A percentile compares a stretch with the other conserved stretches of the same genome.
These are phyloP conservation scores for Erpetoichthys calabaricus DNA, from an alignment of 2,797 vertebrate genomes.

Conservation along the genomic window DNA sequence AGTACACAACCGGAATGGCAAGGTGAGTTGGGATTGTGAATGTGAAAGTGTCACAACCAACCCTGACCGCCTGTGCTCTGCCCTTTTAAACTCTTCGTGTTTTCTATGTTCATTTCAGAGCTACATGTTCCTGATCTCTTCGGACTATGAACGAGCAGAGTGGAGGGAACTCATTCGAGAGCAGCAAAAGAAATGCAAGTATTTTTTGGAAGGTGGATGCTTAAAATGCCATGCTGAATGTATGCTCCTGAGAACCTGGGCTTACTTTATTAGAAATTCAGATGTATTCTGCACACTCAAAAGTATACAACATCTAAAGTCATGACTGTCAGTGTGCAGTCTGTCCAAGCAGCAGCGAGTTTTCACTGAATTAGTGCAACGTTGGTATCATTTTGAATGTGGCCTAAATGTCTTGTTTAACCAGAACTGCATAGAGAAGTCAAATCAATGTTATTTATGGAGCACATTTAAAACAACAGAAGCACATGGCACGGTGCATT, in stretches of 20 bases:
- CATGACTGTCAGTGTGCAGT: no score
- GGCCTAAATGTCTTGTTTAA: no score
- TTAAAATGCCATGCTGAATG: background rate
- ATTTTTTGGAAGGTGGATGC: constrained; percentile 1
- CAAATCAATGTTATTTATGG: no score
- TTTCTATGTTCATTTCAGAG: constrained; percentile 41
- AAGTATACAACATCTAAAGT: no score
- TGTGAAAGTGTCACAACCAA: background rate
- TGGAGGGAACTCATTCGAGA: constrained; percentile 85
- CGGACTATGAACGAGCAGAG: constrained; percentile 82
- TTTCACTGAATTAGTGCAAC: no score
- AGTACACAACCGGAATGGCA: constrained; percentile 77
- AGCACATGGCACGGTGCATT: no score
- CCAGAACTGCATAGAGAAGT: no score
- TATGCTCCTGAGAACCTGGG: background rate
- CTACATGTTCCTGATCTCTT: constrained; percentile 82
- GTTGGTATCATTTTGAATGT: no score
- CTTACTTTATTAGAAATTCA: no score
- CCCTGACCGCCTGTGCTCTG: background rate
- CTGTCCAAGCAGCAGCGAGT: no score
- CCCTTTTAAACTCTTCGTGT: background rate
- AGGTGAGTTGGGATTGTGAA: constrained; percentile 48
- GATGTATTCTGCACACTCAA: no score
- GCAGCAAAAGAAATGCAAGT: constrained; percentile 90
- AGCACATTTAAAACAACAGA: no score